Base-by-base conservation (phyloP, 1,140 invertebrate species). In the Drosophila mayri region DNA sequence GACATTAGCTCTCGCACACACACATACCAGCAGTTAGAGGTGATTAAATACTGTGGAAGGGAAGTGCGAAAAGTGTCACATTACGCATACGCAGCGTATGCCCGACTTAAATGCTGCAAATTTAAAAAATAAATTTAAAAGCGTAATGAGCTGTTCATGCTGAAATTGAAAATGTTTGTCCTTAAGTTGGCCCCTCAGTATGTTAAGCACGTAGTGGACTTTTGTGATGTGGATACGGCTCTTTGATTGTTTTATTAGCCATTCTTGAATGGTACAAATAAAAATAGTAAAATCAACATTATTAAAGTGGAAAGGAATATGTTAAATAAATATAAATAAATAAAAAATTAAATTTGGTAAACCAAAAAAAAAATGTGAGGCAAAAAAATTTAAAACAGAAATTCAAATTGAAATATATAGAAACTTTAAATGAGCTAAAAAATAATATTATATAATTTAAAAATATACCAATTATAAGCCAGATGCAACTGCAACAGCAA, bases 11-110 rank as follows among this genome's bases (percentile, higher is more conserved):
- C 66, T 14, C 41, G 37, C 54, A 66, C 75, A 70, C 46, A 75
- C 64, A 54, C 55, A 67, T 25, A 68, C 41, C 35, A 30, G 59
- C 22, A 47, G 44, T 54, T 9, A 52, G 8, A 61, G 60, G 81
- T 85, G 81, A 85, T 85, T 85, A 85, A 85, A 75, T 72, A 79
- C 67, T 44, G 12, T 38, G 41, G 18, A 61, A 50, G 47, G 18
- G 28, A 64, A 76, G 64, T 62, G 61, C 28, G 30, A 76, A 58
- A 77, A 66, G 71, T 76, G 81, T 63, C 81, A 72, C 50, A 78
- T 79, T 86, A 87, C 75, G 82, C 78, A 86, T 86, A 86, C 82
- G 82, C 83, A 81, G 78, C 68, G 82, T 85, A 61, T 58, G 77
- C 72, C 46, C 40, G 11, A 72, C 61, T 50, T 80, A 54, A 76